Evolutionary conservation across 1,140 invertebrate species (phyloP), one percentile per base, ranked within the genome.

Genomic region (Oedothorax gibbosus): DNA sequence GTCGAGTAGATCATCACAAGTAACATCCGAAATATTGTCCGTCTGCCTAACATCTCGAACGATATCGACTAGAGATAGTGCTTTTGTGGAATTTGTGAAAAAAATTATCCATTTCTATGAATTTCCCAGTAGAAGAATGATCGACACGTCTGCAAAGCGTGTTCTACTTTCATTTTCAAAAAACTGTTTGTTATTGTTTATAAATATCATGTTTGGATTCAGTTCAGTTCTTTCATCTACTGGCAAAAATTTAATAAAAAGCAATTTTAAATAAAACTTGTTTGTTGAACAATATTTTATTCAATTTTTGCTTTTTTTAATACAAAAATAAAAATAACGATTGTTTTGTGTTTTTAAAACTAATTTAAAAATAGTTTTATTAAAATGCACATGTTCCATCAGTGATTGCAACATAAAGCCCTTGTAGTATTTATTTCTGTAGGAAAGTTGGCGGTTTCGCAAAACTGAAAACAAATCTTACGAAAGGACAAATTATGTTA

Each of bases 381-480:
- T 60, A 14, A 60, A 14, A 60, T 60, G 12, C n/a, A 14, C 12
- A 60, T 14, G 4, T 60, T 60, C 57, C 12, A 14, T 60, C 57
- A 60, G n/a, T 60, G n/a, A 60, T 12, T 60, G 12, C 12, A 60
- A 14, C 57, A 60, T 60, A 12, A 60, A n/a, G 35, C 35, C 35
- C 35, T 35, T 35, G 35, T 35, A 35, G 35, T 35, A 35, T 35
- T 35, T 60, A n/a, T 60, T 12, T 60, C 57, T 71, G 15, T n/a
- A 54, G 9, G 50, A 18, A 71, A 18, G 50, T 53, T 71, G 69
- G 69, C 69, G 69, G 69, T 71, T 53, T 71, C 69, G 50, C 49
- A 71, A 71, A 71, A 71, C 69, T 53, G 69, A 71, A 71, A 71
- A 71, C 69, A 71, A 71, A 71, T 51, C 21, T 68, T 53, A 53